A percentile compares a stretch with the other conserved stretches of the same genome.
phyloP scores from a whole-genome alignment of 2,113 vertebrate genomes.

The Scalopus aquaticus region DNA sequence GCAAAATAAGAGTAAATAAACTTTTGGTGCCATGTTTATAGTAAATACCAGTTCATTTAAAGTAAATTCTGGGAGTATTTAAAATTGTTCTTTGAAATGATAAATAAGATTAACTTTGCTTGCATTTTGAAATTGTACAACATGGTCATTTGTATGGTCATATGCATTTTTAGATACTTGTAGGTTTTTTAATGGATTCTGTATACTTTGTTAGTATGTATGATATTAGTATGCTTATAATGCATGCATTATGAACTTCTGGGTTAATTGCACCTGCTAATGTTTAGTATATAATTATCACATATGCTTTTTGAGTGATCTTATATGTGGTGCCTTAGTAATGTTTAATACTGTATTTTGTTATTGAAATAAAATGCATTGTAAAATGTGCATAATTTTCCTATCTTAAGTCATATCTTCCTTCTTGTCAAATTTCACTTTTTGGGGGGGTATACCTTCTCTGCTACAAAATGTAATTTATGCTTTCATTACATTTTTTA shows the following conservation, averaged over 20 bases:
- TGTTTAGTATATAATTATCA: constrained; percentile 46
- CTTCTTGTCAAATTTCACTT: neutral
- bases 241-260: constrained; percentile 48
- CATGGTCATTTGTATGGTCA: constrained; percentile 29
- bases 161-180: neutral
- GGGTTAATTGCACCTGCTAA: constrained; percentile 4
- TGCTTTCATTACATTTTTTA: neutral
- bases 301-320: constrained; percentile 31
- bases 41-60: constrained; percentile 72
- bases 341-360: constrained; percentile 26
- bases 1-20: constrained; percentile 79
- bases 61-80: constrained; percentile 70
- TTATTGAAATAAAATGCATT: constrained; percentile 48
- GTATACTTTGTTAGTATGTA: constrained; percentile 20
- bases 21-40: constrained; percentile 68
- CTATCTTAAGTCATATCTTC: neutral
- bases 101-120: constrained; percentile 76
- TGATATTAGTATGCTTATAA: constrained; percentile 31
- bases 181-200: neutral
- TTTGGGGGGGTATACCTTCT: neutral
- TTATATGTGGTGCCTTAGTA: neutral
- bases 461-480: neutral
- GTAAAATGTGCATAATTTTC: neutral
- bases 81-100: constrained; percentile 79
- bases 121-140: constrained; percentile 71